Percentiles rank a stretch among this genome's conserved stretches.
Conservation (phyloP, 1,140 invertebrate genomes). For the Holcopasites calliopsidis region DNA sequence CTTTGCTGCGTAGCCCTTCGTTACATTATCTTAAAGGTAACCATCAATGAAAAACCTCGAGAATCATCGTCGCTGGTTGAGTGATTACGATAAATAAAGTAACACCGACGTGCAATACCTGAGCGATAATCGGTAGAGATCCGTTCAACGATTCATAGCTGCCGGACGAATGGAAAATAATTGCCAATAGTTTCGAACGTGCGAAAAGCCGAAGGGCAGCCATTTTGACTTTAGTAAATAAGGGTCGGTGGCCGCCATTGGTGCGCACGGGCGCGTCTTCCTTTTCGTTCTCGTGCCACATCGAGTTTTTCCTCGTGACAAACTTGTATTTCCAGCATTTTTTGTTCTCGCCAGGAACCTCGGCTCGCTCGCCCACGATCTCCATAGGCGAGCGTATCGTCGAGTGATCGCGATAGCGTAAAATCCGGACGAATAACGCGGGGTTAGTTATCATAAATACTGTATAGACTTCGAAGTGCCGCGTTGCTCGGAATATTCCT, state of each 20-base stretch:
- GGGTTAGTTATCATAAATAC: conserved; percentile 61
- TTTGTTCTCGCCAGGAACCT: neutral
- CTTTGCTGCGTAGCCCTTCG: conserved; percentile 26
- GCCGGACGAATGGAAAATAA: neutral
- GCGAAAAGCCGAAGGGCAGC: conserved; percentile 72
- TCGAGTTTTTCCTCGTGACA: conserved; percentile 35
- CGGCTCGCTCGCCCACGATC: neutral
- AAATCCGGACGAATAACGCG: conserved; percentile 47
- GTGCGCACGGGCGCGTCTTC: conserved; percentile 76
- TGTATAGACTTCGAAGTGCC: conserved; percentile 60
- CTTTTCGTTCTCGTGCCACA: conserved; percentile 61
- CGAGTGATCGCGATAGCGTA: conserved; percentile 8
- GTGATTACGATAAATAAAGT: neutral
- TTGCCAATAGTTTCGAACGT: conserved; percentile 51
- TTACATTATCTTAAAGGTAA: conserved; percentile 4
- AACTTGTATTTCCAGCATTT: conserved; percentile 28
- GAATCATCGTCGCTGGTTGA: neutral
- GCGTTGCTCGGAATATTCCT: conserved; percentile 30
- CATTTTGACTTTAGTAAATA: conserved; percentile 75
- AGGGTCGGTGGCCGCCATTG: conserved; percentile 75
- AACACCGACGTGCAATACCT: conserved; percentile 34
- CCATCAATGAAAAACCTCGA: neutral
- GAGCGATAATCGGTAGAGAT: neutral
- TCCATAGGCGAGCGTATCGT: conserved; percentile 14
- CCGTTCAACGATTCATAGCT: neutral